Percentiles rank a stretch among this genome's conserved stretches.
These are phyloP conservation scores for Phalacrocorax pelagicus DNA, from an alignment of 2,113 vertebrate genomes.

Conservation along the genomic window DNA sequence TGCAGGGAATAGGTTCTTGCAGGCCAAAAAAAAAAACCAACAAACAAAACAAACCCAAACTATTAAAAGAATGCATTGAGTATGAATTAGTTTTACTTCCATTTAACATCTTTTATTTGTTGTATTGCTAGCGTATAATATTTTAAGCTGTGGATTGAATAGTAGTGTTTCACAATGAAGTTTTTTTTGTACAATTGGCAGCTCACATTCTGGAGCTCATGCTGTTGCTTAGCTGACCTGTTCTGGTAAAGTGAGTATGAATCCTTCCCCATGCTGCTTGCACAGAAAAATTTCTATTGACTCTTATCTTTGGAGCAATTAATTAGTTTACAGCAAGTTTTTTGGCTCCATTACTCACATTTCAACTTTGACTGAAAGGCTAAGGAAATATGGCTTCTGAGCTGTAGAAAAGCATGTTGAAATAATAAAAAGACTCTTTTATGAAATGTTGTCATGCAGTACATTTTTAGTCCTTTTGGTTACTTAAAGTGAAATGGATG, in stretches of 20 bases:
- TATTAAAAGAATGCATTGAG: neutral
- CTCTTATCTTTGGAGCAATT: neutral
- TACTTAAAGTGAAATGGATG: neutral
- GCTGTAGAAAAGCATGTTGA: neutral
- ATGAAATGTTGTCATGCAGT: neutral
- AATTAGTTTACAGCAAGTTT: neutral
- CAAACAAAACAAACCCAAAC: too few species aligned
- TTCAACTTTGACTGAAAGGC: neutral
- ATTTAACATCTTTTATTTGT: neutral
- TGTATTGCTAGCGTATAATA: neutral
- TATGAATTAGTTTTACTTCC: neutral
- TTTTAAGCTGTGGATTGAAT: neutral
- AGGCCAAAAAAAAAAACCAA: too few species aligned
- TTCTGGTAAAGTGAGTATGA: neutral
- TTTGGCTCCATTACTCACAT: neutral
- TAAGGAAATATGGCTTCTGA: neutral
- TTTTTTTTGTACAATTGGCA: neutral
- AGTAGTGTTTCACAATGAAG: neutral
- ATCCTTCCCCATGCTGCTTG: neutral
- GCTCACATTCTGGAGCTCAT: neutral
- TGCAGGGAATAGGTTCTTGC: neutral
- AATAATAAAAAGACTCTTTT: neutral
- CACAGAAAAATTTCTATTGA: neutral
- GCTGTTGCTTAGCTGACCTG: slow-evolving; percentile 31
- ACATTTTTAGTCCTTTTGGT: neutral